Base-by-base conservation (phyloP, 2,888 invertebrate species). In the Aproaerema taeniolella region DNA sequence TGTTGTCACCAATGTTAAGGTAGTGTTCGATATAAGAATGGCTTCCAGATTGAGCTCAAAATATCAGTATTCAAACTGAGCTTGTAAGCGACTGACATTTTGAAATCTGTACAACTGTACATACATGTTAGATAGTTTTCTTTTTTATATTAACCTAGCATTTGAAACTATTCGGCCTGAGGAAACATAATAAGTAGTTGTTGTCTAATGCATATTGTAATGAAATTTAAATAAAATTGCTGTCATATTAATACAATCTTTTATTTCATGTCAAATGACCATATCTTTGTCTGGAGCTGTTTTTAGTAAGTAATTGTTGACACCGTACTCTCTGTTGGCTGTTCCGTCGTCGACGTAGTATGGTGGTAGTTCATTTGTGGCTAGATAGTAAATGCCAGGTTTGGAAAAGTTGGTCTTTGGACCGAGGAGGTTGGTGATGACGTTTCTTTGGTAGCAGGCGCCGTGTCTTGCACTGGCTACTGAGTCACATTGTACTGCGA, bases 1-100 rank as follows among this genome's bases (percentile, higher is more conserved):
- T n/a, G n/a, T n/a, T n/a, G n/a, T n/a, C n/a, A n/a, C n/a, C n/a
- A n/a, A n/a, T n/a, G n/a, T n/a, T n/a, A n/a, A n/a, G n/a, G n/a
- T n/a, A n/a, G n/a, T n/a, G n/a, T n/a, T n/a, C n/a, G n/a, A n/a
- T n/a, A n/a, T n/a, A n/a, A 39, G 50, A 12, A 62, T 58, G 67
- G 72, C 75, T 79, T 78, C 76, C 76, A 75, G 45, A 56, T 50
- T 57, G 59, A 67, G 71, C 71, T 72, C 66, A 71, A 73, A 67
- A 39, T 46, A 33, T n/a, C n/a, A n/a, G n/a, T n/a, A n/a, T n/a
- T n/a, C n/a, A n/a, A n/a, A 43, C 46, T 43, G 56, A 58, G 53
- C 53, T 56, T 60, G 43, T 40, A 47, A 43, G 24, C 39, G 43
- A 43, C 43, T 43, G 43, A 41, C 26, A 24, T 39, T 38, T n/a